phyloP scores from a whole-genome alignment of 1,140 invertebrate genomes.

The Lutraria rhynchaena region DNA sequence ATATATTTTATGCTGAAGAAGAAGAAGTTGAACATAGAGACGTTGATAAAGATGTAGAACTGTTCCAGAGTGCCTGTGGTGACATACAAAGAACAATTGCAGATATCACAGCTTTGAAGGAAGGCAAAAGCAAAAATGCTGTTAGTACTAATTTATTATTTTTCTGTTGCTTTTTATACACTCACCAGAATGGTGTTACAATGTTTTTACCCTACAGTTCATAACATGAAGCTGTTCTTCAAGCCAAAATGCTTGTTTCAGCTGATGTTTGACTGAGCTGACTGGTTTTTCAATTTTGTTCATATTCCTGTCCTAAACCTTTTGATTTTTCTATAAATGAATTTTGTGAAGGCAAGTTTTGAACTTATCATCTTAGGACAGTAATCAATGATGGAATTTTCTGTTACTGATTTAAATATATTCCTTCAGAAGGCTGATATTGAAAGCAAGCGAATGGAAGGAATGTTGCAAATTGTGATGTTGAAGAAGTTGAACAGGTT shows the following conservation, averaged over 20 bases:
- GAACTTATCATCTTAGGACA: too few relatives aligned
- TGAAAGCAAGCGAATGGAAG: conserved; percentile 87
- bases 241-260: too few relatives aligned
- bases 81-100: conserved; percentile 86
- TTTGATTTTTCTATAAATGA: too few relatives aligned
- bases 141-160: conserved; percentile 15
- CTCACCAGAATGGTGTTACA: neutral
- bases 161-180: neutral
- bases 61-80: conserved; percentile 88
- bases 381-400: too few relatives aligned
- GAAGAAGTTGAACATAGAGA: conserved; percentile 87
- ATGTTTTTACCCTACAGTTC: neutral
- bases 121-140: conserved; percentile 81
- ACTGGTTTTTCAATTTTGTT: too few relatives aligned
- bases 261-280: too few relatives aligned
- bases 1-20: conserved; percentile 85
- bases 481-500: conserved; percentile 95
- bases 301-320: too few relatives aligned
- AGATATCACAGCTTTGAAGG: conserved; percentile 88
- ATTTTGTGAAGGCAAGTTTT: too few relatives aligned
- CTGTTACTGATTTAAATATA: neutral
- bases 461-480: conserved; percentile 88
- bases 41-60: conserved; percentile 86
- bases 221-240: too few relatives aligned
- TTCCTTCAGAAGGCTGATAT: conserved; percentile 85